phyloP scores from a whole-genome alignment of 2,888 invertebrate genomes.

The Caenorhabditis parvicauda region DNA sequence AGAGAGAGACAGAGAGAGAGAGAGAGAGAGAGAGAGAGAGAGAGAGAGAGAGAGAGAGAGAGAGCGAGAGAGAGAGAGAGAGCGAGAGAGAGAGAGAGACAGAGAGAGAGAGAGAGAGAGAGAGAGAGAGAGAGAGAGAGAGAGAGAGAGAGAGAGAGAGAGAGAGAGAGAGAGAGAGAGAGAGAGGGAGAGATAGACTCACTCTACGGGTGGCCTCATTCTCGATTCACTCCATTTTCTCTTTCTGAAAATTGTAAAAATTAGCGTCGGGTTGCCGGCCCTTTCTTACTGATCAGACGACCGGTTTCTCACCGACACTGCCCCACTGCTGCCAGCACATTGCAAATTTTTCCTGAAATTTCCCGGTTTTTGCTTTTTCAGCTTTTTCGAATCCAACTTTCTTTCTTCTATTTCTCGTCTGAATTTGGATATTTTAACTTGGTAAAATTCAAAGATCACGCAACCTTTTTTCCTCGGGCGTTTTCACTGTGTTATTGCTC shows the following conservation, averaged over 20 bases:
- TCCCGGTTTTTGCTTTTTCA: neutral
- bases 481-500: no score
- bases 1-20: neutral
- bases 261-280: no score
- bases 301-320: no score
- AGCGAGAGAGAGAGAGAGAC: neutral
- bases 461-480: no score
- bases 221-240: neutral
- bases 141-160: neutral
- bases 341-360: neutral
- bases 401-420: neutral
- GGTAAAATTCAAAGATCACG: no score
- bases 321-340: no score
- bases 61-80: neutral
- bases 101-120: neutral
- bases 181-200: no score
- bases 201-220: neutral
- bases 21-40: neutral
- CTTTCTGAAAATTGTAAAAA: neutral
- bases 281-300: no score
- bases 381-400: constrained; percentile 5
- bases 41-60: neutral
- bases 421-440: no score
- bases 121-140: neutral
- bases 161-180: neutral